Evolutionary conservation across 2,888 invertebrate genomes (phyloP).

Genomic region (Cinara cedri): DNA sequence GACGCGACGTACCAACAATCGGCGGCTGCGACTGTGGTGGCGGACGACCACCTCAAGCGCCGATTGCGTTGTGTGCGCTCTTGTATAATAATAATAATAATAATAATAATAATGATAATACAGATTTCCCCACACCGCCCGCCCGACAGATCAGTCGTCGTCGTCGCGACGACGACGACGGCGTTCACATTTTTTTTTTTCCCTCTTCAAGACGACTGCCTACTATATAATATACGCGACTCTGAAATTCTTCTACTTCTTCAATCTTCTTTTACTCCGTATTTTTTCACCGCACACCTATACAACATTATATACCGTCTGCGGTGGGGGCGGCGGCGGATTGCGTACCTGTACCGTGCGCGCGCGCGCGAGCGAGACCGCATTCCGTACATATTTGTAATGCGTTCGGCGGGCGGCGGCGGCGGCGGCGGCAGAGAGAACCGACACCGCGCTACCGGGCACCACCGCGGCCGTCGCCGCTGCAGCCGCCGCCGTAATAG

Average conservation of each 20-base stretch:
- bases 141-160: too few species aligned
- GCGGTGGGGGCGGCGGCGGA: background rate
- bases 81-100: too few species aligned
- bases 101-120: too few species aligned
- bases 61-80: too few species aligned
- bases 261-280: background rate
- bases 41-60: too few species aligned
- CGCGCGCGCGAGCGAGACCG: constrained; percentile 34
- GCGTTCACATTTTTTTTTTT: constrained; percentile 24
- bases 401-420: constrained; percentile 53
- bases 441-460: constrained; percentile 43
- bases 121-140: too few species aligned
- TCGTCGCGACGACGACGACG: background rate
- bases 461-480: background rate
- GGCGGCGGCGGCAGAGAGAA: constrained; percentile 34
- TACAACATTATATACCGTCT: background rate
- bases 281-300: constrained; percentile 19
- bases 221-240: too few species aligned
- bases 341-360: background rate
- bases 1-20: too few species aligned
- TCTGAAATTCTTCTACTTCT: background rate
- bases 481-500: background rate
- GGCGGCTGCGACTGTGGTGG: too few species aligned
- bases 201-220: background rate
- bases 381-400: constrained; percentile 55